These are phyloP conservation scores for Coptodon rendalli DNA, from an alignment of 2,113 vertebrate species.

Conservation along the genomic window DNA sequence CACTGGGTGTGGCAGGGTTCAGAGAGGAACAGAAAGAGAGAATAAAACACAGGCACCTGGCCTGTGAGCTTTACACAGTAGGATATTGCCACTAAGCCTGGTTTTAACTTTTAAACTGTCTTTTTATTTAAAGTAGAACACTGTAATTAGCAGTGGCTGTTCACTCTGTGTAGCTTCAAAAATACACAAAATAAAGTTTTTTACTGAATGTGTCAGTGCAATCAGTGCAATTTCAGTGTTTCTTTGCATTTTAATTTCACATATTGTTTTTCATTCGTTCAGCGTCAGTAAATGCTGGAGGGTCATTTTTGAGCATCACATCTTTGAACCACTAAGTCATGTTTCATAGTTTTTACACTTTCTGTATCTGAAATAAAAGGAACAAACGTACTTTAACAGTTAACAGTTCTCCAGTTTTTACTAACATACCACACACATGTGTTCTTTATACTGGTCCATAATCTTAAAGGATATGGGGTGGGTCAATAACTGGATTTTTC, in stretches of 20 bases:
- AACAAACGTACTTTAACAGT: constrained; percentile 27
- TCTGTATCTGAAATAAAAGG: not conserved
- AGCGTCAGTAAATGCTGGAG: not conserved
- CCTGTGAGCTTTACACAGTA: not conserved
- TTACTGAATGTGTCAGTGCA: not conserved
- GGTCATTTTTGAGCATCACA: not conserved
- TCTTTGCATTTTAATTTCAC: not conserved
- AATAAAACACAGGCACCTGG: not conserved
- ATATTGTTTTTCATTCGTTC: not conserved
- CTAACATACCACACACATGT: not conserved
- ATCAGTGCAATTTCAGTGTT: not conserved
- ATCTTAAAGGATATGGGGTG: not conserved
- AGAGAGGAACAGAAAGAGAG: not conserved
- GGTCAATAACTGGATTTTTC: constrained; percentile 1
- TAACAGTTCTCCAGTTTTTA: not conserved
- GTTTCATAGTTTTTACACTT: not conserved
- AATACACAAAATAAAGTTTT: not conserved
- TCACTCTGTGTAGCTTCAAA: not conserved
- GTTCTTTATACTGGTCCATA: not conserved
- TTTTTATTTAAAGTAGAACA: not conserved
- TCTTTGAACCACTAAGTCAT: not conserved
- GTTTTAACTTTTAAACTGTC: not conserved
- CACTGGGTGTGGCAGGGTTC: not conserved
- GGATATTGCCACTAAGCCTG: not conserved
- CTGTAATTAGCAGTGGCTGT: not conserved